Evolutionary conservation across 92 coral and sea anemone species (phyloP).

Genomic region (Epizoanthus scotinus): DNA sequence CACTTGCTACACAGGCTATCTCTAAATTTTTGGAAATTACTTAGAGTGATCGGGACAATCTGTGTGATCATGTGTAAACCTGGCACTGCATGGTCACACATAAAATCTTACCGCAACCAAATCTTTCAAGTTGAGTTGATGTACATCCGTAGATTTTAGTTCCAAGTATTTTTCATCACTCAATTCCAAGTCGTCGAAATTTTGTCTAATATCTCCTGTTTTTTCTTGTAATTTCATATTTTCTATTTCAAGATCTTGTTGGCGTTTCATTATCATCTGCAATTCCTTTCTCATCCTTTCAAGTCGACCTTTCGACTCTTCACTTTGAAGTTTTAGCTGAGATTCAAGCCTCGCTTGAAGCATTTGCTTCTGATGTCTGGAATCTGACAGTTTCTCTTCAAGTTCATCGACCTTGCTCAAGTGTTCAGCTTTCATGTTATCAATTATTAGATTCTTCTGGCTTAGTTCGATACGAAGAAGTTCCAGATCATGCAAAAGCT

Average conservation of each 20-base stretch:
- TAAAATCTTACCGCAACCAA: constrained; percentile 75
- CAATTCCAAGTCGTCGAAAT: constrained; percentile 63
- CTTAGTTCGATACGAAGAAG: constrained; percentile 89
- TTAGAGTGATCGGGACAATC: too few species aligned
- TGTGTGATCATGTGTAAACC: too few species aligned
- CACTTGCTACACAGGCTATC: too few species aligned
- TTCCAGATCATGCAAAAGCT: constrained; percentile 89
- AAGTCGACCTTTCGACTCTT: constrained; percentile 81
- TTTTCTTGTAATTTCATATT: constrained; percentile 84
- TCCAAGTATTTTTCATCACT: constrained; percentile 87
- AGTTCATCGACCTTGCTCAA: constrained; percentile 88
- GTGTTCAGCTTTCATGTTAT: constrained; percentile 90
- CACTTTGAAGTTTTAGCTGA: constrained; percentile 85
- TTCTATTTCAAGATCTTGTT: constrained; percentile 82
- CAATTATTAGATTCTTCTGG: constrained; percentile 87
- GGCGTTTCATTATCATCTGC: constrained; percentile 72
- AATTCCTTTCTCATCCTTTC: constrained; percentile 82
- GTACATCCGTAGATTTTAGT: constrained; percentile 74
- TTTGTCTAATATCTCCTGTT: constrained; percentile 77
- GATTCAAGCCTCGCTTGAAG: constrained; percentile 95
- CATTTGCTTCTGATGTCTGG: constrained; percentile 88
- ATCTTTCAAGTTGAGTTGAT: constrained; percentile 77
- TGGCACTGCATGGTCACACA: too few species aligned
- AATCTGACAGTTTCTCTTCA: constrained; percentile 86
- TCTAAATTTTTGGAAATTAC: too few species aligned